Conservation (phyloP, 2,113 vertebrate genomes). For the Ictalurus punctatus region DNA sequence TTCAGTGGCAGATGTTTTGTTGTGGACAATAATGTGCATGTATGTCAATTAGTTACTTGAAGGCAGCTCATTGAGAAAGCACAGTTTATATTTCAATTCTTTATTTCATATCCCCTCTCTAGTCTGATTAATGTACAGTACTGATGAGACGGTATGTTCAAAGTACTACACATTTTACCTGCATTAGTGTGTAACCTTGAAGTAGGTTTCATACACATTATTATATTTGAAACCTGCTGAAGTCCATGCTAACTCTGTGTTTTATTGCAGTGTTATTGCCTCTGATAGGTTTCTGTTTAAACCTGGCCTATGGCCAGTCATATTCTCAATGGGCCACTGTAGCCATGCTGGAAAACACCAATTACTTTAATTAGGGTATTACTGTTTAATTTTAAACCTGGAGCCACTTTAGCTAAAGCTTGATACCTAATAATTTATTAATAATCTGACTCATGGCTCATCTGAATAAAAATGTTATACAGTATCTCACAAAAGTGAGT, state of each 20-base stretch:
- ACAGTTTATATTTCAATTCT: background rate
- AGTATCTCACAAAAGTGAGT: no score
- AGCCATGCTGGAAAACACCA: background rate
- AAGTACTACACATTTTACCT: background rate
- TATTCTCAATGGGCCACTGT: background rate
- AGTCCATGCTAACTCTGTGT: background rate
- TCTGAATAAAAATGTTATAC: background rate
- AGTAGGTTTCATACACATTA: background rate
- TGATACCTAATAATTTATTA: background rate
- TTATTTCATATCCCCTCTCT: background rate
- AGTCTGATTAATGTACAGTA: background rate
- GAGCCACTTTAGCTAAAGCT: background rate
- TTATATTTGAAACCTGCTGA: background rate
- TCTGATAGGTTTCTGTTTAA: background rate
- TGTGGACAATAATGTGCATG: no score
- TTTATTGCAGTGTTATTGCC: background rate
- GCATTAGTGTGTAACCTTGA: conserved; percentile 1
- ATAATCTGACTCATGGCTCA: background rate
- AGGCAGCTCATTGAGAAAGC: background rate
- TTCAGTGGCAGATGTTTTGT: background rate
- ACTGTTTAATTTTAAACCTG: background rate
- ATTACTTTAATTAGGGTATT: background rate
- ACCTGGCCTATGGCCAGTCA: background rate
- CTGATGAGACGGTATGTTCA: background rate
- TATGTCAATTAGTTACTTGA: background rate